Percentiles rank a stretch among this genome's conserved stretches.
Conservation (phyloP, 2,797 vertebrate species). For the Phataginus tetradactyla region DNA sequence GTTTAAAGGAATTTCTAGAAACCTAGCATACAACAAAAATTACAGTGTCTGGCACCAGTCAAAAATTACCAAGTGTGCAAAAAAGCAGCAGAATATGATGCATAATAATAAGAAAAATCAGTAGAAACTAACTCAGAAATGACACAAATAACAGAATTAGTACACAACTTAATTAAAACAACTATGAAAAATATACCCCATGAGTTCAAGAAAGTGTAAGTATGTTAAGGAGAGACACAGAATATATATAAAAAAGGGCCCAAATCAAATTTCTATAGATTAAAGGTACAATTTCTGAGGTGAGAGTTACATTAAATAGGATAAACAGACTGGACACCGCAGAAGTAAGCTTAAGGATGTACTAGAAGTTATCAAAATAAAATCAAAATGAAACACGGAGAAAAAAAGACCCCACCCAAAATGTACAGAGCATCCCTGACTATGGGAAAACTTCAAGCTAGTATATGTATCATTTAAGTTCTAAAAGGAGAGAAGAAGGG, state of each 20-base stretch:
- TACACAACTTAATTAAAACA: neutral
- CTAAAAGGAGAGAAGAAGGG: neutral
- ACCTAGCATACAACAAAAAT: neutral
- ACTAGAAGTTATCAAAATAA: neutral
- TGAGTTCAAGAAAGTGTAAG: neutral
- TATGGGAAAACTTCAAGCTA: neutral
- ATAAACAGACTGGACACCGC: neutral
- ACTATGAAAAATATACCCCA: neutral
- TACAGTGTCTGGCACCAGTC: neutral
- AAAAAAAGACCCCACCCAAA: neutral
- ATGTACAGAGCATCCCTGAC: neutral
- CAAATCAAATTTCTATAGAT: slow-evolving; percentile 20
- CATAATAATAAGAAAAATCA: neutral
- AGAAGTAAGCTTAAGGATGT: neutral
- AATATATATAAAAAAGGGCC: neutral
- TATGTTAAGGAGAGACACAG: neutral
- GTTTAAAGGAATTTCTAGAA: neutral
- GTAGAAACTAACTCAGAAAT: neutral
- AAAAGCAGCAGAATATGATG: neutral
- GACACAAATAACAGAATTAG: neutral
- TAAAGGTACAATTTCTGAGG: neutral
- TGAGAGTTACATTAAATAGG: neutral
- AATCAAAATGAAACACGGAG: neutral
- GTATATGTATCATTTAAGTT: neutral
- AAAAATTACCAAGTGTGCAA: slow-evolving; percentile 10